A percentile compares a stretch with the other conserved stretches of the same genome.
Conservation (phyloP, 2,113 vertebrate genomes). For the Verasper variegatus region DNA sequence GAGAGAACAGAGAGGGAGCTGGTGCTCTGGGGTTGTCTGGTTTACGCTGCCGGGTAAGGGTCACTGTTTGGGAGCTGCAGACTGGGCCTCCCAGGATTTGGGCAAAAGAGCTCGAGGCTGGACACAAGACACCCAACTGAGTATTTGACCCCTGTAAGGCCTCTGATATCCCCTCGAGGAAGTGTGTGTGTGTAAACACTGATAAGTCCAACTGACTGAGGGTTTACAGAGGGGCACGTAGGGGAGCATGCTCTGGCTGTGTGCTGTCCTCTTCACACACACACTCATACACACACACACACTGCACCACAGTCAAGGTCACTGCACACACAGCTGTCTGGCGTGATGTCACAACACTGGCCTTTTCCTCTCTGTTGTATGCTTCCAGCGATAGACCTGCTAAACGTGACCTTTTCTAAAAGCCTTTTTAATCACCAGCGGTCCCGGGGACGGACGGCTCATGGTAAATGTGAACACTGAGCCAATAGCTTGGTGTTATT, state of each 20-base stretch:
- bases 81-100: conserved; percentile 30
- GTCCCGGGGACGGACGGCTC: conserved; percentile 28
- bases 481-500: conserved; percentile 27
- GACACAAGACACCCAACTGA: conserved; percentile 26
- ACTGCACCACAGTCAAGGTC: neutral
- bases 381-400: conserved; percentile 21
- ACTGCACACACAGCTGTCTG: conserved; percentile 2
- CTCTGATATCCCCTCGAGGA: conserved; percentile 42
- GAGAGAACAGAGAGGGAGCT: conserved; percentile 25
- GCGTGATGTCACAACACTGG: conserved; percentile 19
- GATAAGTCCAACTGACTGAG: conserved; percentile 55
- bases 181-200: conserved; percentile 40
- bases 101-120: conserved; percentile 28
- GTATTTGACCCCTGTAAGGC: conserved; percentile 47
- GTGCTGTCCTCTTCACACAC: neutral
- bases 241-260: neutral
- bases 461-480: conserved; percentile 31
- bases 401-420: conserved; percentile 48
- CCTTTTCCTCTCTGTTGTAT: conserved; percentile 26
- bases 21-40: conserved; percentile 29
- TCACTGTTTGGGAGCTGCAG: conserved; percentile 53
- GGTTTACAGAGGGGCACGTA: conserved; percentile 29
- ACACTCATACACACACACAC: neutral
- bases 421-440: conserved; percentile 45
- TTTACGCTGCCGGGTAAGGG: conserved; percentile 48